Evolutionary conservation across 2,888 invertebrate genomes (phyloP), one percentile per base, ranked within the genome.

Genomic region (Drosophila macrothrix): DNA sequence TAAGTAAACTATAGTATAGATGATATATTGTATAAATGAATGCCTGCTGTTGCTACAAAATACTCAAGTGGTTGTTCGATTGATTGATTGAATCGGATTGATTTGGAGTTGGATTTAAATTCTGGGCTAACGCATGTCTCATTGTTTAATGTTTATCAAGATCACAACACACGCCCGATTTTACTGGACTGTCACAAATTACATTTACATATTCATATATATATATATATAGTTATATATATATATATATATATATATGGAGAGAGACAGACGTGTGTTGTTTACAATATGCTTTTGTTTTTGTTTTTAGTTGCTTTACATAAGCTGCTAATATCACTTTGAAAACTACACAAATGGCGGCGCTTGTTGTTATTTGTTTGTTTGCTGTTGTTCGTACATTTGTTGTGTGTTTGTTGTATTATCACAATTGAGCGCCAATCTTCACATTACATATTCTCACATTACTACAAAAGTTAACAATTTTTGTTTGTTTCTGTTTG

Each of bases 271-370:
- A 55, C 67, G 74, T 67, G 67, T 67, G 73, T 46, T 73, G 65
- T 70, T 72, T 71, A 75, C 66, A 71, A 66, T 76, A 76, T 77
- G 72, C 68, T 66, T 71, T 71, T 46, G 25, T 28, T 50, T 50
- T 50, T 19, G 49, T 50, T 52, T 52, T 31, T 52, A 52, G 52
- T 67, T 39, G 64, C 52, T 65, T 73, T 71, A 63, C 64, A 74
- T 78, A 78, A 81, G 77, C 81, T 81, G 74, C 82, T 86, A 89
- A 90, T 90, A 90, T 90, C 89, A 90, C 89, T 84, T 89, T 81
- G 66, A 73, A 79, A 88, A 86, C 86, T 88, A 84, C 82, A 85
- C 88, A 86, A 86, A 86, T 83, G 86, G 79, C 81, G 87, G 79
- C 79, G 82, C 78, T 73, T 61, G 66, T 70, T 78, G 52, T 66